Conservation (phyloP, 2,113 vertebrate genomes). For the Sinosuthora webbiana region DNA sequence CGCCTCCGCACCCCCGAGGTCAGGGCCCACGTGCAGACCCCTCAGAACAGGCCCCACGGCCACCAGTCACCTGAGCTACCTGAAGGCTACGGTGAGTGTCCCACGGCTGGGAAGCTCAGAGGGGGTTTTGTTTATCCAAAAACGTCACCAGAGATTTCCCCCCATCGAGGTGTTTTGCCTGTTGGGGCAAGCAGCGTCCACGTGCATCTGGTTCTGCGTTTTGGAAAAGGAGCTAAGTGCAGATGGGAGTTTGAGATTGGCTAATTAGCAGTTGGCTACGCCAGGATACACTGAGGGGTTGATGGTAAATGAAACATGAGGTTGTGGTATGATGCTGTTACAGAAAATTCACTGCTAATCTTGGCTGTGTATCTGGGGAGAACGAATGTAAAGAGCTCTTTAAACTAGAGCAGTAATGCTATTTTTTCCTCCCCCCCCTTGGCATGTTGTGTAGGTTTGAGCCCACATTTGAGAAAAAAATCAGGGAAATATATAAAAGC, state of each 20-base stretch:
- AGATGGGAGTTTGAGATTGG: constrained; percentile 18
- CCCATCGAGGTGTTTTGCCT: background rate
- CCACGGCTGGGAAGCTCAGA: accelerated
- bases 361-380: constrained; percentile 59
- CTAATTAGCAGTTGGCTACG: constrained; percentile 26
- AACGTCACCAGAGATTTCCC: background rate
- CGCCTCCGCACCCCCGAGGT: constrained; percentile 87
- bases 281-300: constrained; percentile 49
- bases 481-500: constrained; percentile 23
- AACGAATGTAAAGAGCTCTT: constrained; percentile 31
- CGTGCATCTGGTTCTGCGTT: background rate
- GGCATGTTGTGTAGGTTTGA: constrained; percentile 44
- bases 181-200: background rate
- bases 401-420: constrained; percentile 53
- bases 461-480: constrained; percentile 9
- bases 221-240: background rate
- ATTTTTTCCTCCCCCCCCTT: constrained; percentile 49
- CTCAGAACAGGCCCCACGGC: constrained; percentile 91
- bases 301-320: constrained; percentile 58
- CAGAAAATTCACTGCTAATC: constrained; percentile 49
- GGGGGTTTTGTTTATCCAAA: background rate
- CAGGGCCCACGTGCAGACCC: constrained; percentile 85
- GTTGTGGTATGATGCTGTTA: constrained; percentile 40
- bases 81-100: constrained; percentile 90
- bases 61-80: constrained; percentile 95